These are phyloP conservation scores for Schizaphis graminum DNA, from an alignment of 2,888 invertebrate genomes.

Conservation along the genomic window DNA sequence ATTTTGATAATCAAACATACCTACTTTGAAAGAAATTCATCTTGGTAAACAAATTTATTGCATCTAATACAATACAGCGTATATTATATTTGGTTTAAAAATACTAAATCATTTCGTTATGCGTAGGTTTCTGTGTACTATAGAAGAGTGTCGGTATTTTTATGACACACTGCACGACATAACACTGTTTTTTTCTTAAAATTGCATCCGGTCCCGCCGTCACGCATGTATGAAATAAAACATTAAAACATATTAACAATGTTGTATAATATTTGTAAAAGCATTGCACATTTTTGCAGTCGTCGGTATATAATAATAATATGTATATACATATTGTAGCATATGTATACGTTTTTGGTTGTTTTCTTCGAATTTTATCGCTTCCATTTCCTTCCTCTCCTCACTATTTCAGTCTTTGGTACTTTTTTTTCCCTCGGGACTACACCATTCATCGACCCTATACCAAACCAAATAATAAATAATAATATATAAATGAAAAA, in stretches of 20 bases:
- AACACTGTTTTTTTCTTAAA: slow-evolving; percentile 5
- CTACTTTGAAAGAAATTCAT: background rate
- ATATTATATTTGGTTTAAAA: background rate
- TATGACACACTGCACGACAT: background rate
- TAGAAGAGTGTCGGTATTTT: background rate
- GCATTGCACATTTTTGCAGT: background rate
- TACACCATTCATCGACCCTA: background rate
- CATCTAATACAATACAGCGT: background rate
- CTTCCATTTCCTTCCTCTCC: background rate
- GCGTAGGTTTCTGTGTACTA: background rate
- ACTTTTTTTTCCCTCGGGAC: background rate
- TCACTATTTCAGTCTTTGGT: background rate
- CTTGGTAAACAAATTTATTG: background rate
- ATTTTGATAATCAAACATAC: background rate
- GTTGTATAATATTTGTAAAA: background rate
- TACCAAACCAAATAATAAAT: background rate
- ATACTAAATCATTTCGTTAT: background rate
- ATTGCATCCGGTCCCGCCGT: slow-evolving; percentile 14
- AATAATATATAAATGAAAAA: background rate
- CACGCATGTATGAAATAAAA: slow-evolving; percentile 10
- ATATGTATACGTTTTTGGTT: slow-evolving; percentile 7
- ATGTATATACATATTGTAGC: background rate
- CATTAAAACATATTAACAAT: background rate
- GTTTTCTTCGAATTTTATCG: background rate
- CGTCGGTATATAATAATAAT: background rate